Conservation (phyloP, 2,113 vertebrate genomes). For the Platichthys flesus region DNA sequence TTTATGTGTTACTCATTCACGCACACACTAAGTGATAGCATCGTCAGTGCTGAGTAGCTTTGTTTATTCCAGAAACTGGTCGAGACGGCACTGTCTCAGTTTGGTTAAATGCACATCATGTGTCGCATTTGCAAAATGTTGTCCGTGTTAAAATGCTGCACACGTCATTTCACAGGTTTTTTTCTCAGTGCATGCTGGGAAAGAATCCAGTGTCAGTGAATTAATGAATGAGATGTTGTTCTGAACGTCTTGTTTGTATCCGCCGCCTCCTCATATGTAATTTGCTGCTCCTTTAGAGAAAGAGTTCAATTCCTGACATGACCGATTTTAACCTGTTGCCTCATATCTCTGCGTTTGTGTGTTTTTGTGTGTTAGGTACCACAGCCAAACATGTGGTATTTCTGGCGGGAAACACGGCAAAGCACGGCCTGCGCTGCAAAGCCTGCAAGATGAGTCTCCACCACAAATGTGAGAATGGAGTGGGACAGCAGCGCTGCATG, state of each 20-base stretch:
- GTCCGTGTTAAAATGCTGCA: constrained; percentile 40
- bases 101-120: constrained; percentile 23
- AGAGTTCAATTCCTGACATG: neutral
- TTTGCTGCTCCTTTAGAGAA: neutral
- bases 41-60: constrained; percentile 35
- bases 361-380: constrained; percentile 72
- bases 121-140: constrained; percentile 12
- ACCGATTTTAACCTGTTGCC: constrained; percentile 26
- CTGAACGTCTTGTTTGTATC: constrained; percentile 37
- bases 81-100: neutral
- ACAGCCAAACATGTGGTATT: constrained; percentile 88
- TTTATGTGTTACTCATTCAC: neutral
- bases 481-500: constrained; percentile 93
- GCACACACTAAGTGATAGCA: neutral
- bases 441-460: constrained; percentile 99
- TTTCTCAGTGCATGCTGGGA: constrained; percentile 23
- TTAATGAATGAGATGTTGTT: neutral
- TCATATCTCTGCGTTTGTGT: constrained; percentile 4
- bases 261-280: constrained; percentile 12
- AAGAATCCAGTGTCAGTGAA: constrained; percentile 31
- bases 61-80: constrained; percentile 31
- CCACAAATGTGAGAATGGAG: constrained; percentile 92
- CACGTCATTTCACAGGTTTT: constrained; percentile 36
- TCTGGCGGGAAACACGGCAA: constrained; percentile 88
- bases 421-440: constrained; percentile 96